Conservation (phyloP, 2,888 invertebrate species). For the Drosophila longiperda region DNA sequence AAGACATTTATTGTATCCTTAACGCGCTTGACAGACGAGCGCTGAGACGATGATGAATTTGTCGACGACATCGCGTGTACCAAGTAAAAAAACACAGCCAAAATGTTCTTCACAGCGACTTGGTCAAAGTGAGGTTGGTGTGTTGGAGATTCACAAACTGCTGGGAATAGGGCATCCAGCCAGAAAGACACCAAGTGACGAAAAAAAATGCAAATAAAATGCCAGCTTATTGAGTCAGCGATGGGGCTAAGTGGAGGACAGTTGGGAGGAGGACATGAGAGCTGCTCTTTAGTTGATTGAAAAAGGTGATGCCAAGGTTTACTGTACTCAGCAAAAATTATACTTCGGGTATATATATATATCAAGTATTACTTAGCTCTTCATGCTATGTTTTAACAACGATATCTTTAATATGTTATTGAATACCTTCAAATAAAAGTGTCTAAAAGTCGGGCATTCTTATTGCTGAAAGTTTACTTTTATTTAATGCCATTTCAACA, state of each 20-base stretch:
- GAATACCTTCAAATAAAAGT: neutral
- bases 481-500: slow-evolving; percentile 17
- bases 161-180: slow-evolving; percentile 51
- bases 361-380: neutral
- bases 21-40: slow-evolving; percentile 78
- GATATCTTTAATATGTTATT: neutral
- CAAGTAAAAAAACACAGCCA: slow-evolving; percentile 30
- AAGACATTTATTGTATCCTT: slow-evolving; percentile 81
- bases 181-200: slow-evolving; percentile 64
- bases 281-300: slow-evolving; percentile 73
- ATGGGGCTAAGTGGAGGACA: slow-evolving; percentile 26
- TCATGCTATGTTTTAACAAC: neutral
- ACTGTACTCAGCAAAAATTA: slow-evolving; percentile 11
- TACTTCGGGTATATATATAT: neutral
- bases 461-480: neutral
- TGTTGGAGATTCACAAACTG: slow-evolving; percentile 13
- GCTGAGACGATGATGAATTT: slow-evolving; percentile 81
- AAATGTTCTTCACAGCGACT: slow-evolving; percentile 32
- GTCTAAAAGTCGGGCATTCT: neutral
- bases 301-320: slow-evolving; percentile 68
- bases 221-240: slow-evolving; percentile 73
- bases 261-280: slow-evolving; percentile 25
- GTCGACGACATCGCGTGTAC: slow-evolving; percentile 48
- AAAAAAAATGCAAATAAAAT: slow-evolving; percentile 79
- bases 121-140: neutral